A percentile compares a stretch with the other conserved stretches of the same genome.
Evolutionary conservation across 2,888 invertebrate genomes (phyloP).

Genomic region (Willowsia nigromaculata): DNA sequence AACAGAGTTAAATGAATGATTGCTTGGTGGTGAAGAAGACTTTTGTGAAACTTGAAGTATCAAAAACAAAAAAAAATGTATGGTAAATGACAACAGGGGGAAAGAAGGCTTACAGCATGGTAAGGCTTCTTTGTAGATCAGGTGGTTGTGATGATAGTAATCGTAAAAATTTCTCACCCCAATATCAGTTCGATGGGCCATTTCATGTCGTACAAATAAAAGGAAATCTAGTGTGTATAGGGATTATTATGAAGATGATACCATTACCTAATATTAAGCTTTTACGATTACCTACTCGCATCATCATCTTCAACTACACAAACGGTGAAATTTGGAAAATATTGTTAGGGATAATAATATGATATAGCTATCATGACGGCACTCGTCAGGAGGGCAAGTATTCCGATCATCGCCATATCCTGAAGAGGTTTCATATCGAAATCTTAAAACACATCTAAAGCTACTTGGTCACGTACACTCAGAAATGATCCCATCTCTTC

Average conservation of each 20-base stretch:
- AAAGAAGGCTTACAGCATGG: background rate
- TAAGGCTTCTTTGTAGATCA: background rate
- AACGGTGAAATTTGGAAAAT: background rate
- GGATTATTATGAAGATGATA: background rate
- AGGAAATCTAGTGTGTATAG: background rate
- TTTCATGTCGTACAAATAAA: conserved; percentile 26
- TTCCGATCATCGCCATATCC: background rate
- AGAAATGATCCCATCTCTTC: conserved; percentile 56
- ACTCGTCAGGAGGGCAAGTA: conserved; percentile 37
- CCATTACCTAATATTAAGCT: background rate
- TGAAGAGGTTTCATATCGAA: conserved; percentile 50
- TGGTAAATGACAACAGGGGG: background rate
- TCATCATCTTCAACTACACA: background rate
- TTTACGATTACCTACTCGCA: too few species aligned
- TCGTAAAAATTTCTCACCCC: background rate
- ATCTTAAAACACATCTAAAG: conserved; percentile 55
- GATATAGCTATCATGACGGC: background rate
- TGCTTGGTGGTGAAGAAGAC: background rate
- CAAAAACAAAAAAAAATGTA: background rate
- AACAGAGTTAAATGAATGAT: conserved; percentile 38
- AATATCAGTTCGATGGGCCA: background rate
- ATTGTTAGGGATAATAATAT: background rate
- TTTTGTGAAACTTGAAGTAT: conserved; percentile 30
- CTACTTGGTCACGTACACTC: conserved; percentile 60
- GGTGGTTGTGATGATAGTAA: background rate